A percentile compares a stretch with the other conserved stretches of the same genome.
phyloP scores from a whole-genome alignment of 2,888 invertebrate genomes.

The Eupithecia pulchellata region DNA sequence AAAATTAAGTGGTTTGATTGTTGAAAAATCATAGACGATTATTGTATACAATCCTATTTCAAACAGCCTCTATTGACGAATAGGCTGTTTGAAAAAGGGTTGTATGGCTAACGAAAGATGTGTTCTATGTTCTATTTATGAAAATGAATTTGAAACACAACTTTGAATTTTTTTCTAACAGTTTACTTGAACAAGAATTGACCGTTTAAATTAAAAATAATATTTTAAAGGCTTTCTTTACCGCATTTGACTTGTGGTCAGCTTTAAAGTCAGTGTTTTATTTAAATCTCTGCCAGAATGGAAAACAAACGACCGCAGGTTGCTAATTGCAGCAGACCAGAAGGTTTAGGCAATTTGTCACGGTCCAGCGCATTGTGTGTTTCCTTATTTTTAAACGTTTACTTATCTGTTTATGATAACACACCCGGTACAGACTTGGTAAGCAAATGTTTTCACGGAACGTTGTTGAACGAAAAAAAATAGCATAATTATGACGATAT shows the following conservation, averaged over 20 bases:
- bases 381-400: constrained; percentile 27
- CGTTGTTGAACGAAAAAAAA: not conserved
- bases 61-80: too few relatives aligned
- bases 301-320: constrained; percentile 52
- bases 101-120: too few relatives aligned
- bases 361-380: constrained; percentile 10
- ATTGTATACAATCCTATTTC: too few relatives aligned
- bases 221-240: not conserved
- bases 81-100: too few relatives aligned
- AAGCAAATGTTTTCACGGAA: constrained; percentile 3
- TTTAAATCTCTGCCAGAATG: constrained; percentile 49
- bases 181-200: not conserved
- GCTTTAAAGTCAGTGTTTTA: not conserved
- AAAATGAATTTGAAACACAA: too few relatives aligned
- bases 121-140: too few relatives aligned
- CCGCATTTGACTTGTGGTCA: not conserved
- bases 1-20: too few relatives aligned
- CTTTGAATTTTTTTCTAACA: too few relatives aligned
- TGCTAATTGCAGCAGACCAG: constrained; percentile 54
- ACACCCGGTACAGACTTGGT: constrained; percentile 34
- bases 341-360: constrained; percentile 27
- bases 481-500: not conserved
- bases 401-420: constrained; percentile 40
- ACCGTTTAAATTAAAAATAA: not conserved
- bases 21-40: too few relatives aligned